A percentile compares a stretch with the other conserved stretches of the same genome.
Conservation (phyloP, 2,113 vertebrate genomes). For the Clinocottus analis region DNA sequence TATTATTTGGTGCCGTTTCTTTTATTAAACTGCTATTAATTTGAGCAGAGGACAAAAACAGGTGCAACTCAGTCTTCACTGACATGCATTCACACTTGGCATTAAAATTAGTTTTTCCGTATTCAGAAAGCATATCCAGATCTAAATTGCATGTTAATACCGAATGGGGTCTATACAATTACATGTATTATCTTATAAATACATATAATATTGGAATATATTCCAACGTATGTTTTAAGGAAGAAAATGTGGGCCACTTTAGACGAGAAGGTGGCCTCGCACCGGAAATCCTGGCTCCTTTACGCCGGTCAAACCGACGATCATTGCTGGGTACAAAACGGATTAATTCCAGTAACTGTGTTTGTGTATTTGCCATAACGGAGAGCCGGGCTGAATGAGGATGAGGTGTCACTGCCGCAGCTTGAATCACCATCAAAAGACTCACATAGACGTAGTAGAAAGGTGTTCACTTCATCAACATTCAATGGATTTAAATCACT, state of each 20-base stretch:
- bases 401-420: neutral
- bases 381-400: slow-evolving; percentile 7
- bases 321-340: neutral
- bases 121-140: neutral
- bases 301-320: neutral
- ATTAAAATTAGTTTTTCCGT: neutral
- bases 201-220: no score
- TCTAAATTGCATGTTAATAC: neutral
- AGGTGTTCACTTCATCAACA: slow-evolving; percentile 7
- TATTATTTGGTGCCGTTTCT: neutral
- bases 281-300: neutral
- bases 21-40: neutral
- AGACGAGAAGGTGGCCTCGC: no score
- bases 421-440: slow-evolving; percentile 43
- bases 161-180: neutral
- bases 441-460: neutral
- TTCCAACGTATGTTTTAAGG: neutral
- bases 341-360: neutral
- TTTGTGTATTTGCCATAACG: neutral
- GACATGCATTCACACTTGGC: neutral
- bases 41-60: neutral
- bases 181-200: neutral
- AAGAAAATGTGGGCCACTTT: neutral
- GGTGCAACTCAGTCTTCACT: neutral
- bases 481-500: slow-evolving; percentile 7